Percentiles rank a stretch among this genome's conserved stretches.
phyloP scores from a whole-genome alignment of 2,113 vertebrate species.

The Plestiodon gilberti region DNA sequence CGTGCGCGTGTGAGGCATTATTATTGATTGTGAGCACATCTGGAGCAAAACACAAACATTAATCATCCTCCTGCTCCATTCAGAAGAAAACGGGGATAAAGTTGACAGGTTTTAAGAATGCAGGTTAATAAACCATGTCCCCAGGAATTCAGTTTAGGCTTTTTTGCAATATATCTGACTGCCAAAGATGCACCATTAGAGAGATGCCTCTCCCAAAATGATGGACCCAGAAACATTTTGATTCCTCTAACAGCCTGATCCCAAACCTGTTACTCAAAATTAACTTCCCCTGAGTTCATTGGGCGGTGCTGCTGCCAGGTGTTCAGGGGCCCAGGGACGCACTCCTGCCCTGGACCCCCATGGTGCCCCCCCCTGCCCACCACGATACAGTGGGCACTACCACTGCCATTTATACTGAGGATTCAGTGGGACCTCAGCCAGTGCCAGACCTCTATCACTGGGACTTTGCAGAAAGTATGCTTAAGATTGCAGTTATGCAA shows the following conservation, averaged over 20 bases:
- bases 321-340: too few species aligned
- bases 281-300: background rate
- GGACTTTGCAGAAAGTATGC: background rate
- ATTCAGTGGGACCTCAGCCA: too few species aligned
- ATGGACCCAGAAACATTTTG: background rate
- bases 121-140: background rate
- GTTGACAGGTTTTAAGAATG: background rate
- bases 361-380: too few species aligned
- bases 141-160: background rate
- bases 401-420: too few species aligned
- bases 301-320: too few species aligned
- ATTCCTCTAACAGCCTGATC: background rate
- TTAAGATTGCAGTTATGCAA: background rate
- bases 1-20: background rate
- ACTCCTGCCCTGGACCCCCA: too few species aligned
- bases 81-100: background rate
- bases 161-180: background rate
- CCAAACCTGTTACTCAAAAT: background rate
- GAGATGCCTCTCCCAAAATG: background rate
- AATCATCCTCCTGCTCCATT: slow-evolving; percentile 11
- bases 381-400: too few species aligned
- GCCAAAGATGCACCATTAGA: background rate
- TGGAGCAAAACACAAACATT: slow-evolving; percentile 44
- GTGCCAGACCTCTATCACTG: background rate
- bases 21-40: slow-evolving; percentile 66